Evolutionary conservation across 2,888 invertebrate species (phyloP).

Genomic region (Micropterix aruncella): DNA sequence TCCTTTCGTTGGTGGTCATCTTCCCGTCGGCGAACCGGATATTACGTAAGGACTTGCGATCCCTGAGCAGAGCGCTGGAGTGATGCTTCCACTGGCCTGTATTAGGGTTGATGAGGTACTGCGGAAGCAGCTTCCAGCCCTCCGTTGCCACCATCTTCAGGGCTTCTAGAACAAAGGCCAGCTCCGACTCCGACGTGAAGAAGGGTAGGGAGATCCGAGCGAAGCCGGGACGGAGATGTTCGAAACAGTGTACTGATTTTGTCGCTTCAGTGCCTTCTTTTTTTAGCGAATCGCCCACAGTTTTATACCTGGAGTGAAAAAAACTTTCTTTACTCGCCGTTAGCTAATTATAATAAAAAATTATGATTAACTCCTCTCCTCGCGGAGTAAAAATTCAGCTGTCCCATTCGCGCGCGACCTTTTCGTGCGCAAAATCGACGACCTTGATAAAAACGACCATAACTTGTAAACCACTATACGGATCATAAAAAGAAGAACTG

Average conservation of each 20-base stretch:
- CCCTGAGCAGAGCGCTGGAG: constrained; percentile 62
- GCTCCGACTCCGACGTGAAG: constrained; percentile 66
- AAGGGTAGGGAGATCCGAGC: constrained; percentile 74
- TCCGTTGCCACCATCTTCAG: constrained; percentile 77
- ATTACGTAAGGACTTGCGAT: constrained; percentile 69
- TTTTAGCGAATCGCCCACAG: not conserved
- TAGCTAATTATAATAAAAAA: too few relatives aligned
- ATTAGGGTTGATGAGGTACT: constrained; percentile 74
- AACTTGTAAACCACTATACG: too few relatives aligned
- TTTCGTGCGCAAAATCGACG: too few relatives aligned
- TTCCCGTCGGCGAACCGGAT: constrained; percentile 62
- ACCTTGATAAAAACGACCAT: too few relatives aligned
- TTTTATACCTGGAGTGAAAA: not conserved
- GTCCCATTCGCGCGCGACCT: too few relatives aligned
- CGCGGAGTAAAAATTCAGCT: too few relatives aligned
- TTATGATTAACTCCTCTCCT: too few relatives aligned
- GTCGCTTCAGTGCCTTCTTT: too few relatives aligned
- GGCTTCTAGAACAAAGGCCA: constrained; percentile 72
- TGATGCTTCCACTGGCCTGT: constrained; percentile 86
- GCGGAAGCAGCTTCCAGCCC: constrained; percentile 80
- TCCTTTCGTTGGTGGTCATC: constrained; percentile 58
- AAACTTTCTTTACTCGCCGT: too few relatives aligned
- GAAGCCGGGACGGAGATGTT: constrained; percentile 76
- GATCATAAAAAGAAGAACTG: too few relatives aligned
- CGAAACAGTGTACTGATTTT: too few relatives aligned